Evolutionary conservation across 1,140 invertebrate genomes (phyloP), one percentile per base, ranked within the genome.

Genomic region (Archivesica marissinica): DNA sequence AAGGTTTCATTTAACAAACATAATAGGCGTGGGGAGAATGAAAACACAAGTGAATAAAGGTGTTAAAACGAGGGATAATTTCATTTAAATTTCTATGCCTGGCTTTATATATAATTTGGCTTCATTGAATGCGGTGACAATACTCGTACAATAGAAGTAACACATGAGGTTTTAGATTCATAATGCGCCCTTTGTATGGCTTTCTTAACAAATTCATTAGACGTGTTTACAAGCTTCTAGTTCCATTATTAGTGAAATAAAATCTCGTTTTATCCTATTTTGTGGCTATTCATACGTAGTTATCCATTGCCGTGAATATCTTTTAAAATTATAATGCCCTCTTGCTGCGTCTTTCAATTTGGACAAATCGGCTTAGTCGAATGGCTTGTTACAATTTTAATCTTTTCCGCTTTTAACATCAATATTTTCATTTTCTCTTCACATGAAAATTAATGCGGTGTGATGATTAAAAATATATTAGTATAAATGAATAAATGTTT

Each of bases 21-120:
- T 52, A 81, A 72, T 59, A 72, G 50, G 39, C 79, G 47, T 61
- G 79, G 28, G 54, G 79, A 54, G 79, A 70, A 52, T 54, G 66
- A 81, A 72, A 81, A 81, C 66, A 70, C 64, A 39, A 52, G 64
- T 68, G 79, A 39, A 81, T 81, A 54, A 72, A 81, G 79, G 79
- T 81, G 79, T 81, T 68, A 81, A 72, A 70, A 72, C 39, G 79
- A 72, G 47, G 79, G 47, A 81, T 81, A 81, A 81, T 81, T 81
- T 81, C 79, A 81, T 81, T 81, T 70, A 81, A 68, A 81, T 35
- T 81, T 81, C 79, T 50, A 70, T 81, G 64, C 30, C 50, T 39
- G 64, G 79, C 79, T 81, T 81, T 81, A 81, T 81, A 81, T 70
- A 30, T 44, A 72, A 70, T 70, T 72, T 72, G 66, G 44, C 50